Percentiles rank a stretch among this genome's conserved stretches.
These are phyloP conservation scores for Streptopelia turtur DNA, from an alignment of 2,797 vertebrate genomes.

Conservation along the genomic window DNA sequence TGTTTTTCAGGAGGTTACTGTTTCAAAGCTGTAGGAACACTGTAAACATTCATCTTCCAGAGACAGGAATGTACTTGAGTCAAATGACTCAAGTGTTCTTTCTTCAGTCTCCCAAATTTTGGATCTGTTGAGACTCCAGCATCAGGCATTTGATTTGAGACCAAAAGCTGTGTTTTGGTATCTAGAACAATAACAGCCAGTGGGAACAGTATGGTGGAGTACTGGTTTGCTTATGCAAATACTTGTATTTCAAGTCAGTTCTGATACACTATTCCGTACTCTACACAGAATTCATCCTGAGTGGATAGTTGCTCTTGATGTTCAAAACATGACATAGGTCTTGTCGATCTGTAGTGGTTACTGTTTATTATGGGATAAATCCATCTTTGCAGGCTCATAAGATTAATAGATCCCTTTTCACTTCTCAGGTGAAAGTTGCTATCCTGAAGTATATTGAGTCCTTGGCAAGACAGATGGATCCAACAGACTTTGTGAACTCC, in stretches of 20 bases:
- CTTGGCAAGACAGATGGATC: constrained; percentile 93
- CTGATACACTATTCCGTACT: not conserved
- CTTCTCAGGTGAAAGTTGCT: constrained; percentile 92
- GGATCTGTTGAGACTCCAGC: not conserved
- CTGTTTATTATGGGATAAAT: not conserved
- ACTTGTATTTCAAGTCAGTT: not conserved
- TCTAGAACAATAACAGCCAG: not conserved
- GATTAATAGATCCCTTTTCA: not conserved
- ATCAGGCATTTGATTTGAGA: not conserved
- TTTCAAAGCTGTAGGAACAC: not conserved
- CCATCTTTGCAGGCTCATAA: not conserved
- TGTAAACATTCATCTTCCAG: not conserved
- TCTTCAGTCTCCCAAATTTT: not conserved
- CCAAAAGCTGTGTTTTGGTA: not conserved
- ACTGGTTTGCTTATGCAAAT: not conserved
- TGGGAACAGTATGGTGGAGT: not conserved
- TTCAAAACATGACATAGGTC: not conserved
- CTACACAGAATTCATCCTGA: not conserved
- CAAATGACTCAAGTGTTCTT: not conserved
- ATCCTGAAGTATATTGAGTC: constrained; percentile 95
- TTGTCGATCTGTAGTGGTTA: not conserved
- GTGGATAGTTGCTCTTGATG: not conserved
- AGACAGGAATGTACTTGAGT: not conserved
- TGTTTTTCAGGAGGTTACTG: not conserved
- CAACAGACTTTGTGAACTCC: constrained; percentile 93